A percentile compares a stretch with the other conserved stretches of the same genome.
These are phyloP conservation scores for Myzus persicae DNA, from an alignment of 1,140 invertebrate genomes.

Conservation along the genomic window DNA sequence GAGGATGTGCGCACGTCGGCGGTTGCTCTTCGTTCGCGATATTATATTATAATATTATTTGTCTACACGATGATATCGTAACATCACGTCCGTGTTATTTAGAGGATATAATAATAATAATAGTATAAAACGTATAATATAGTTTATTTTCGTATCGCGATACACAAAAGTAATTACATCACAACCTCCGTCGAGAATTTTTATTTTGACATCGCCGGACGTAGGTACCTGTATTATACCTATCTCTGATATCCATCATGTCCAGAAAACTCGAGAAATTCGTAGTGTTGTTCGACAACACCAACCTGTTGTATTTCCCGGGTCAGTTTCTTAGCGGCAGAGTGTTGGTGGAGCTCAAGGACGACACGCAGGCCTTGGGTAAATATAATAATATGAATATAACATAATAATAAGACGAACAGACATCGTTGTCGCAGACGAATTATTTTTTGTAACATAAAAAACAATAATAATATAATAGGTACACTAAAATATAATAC, in stretches of 20 bases:
- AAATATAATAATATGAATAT: slow-evolving; percentile 61
- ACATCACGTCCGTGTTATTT: background rate
- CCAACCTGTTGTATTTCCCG: slow-evolving; percentile 90
- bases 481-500: background rate
- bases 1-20: background rate
- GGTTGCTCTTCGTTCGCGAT: background rate
- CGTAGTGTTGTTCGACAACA: slow-evolving; percentile 92
- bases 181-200: background rate
- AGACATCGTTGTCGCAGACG: background rate
- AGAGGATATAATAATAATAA: background rate
- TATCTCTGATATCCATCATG: slow-evolving; percentile 66
- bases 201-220: background rate
- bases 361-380: slow-evolving; percentile 89
- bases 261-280: slow-evolving; percentile 90
- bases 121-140: background rate
- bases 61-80: background rate
- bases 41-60: background rate
- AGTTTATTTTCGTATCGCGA: background rate
- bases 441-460: background rate
- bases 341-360: slow-evolving; percentile 89
- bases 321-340: slow-evolving; percentile 90
- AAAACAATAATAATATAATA: no score
- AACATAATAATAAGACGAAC: background rate
- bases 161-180: background rate
- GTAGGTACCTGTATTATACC: background rate